Percentiles rank a stretch among this genome's conserved stretches.
phyloP scores from a whole-genome alignment of 2,797 vertebrate genomes.

The Myotis vivesi region DNA sequence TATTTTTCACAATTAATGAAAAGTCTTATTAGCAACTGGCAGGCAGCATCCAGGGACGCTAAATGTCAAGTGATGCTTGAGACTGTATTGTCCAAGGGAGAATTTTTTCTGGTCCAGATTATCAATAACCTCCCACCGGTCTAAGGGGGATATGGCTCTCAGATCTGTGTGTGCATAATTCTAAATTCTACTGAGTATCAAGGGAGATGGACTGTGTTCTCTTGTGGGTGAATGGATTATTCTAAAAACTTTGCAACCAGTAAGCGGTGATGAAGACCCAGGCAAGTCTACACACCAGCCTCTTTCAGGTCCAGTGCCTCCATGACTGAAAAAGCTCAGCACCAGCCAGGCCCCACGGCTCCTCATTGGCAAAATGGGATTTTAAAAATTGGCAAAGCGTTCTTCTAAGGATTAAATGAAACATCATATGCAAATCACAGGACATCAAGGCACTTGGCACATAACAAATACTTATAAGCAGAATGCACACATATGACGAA shows the following conservation, averaged over 20 bases:
- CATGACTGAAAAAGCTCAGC: background rate
- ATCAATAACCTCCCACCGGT: background rate
- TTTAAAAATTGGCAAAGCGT: background rate
- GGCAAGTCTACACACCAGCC: background rate
- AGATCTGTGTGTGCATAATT: background rate
- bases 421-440: background rate
- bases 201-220: background rate
- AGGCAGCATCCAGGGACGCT: background rate
- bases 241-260: background rate
- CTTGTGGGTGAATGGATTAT: background rate
- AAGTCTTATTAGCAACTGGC: background rate
- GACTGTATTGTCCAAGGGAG: background rate
- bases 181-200: background rate
- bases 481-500: background rate
- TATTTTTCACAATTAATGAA: background rate
- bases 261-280: background rate
- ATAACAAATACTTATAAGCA: constrained; percentile 16
- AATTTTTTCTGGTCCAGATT: background rate
- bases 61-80: background rate
- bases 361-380: background rate
- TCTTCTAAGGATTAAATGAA: constrained; percentile 14
- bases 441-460: background rate
- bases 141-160: background rate
- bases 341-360: background rate
- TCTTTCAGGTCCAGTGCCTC: background rate